Conservation (phyloP, 1,140 invertebrate genomes). For the Paraescarpia echinospica region DNA sequence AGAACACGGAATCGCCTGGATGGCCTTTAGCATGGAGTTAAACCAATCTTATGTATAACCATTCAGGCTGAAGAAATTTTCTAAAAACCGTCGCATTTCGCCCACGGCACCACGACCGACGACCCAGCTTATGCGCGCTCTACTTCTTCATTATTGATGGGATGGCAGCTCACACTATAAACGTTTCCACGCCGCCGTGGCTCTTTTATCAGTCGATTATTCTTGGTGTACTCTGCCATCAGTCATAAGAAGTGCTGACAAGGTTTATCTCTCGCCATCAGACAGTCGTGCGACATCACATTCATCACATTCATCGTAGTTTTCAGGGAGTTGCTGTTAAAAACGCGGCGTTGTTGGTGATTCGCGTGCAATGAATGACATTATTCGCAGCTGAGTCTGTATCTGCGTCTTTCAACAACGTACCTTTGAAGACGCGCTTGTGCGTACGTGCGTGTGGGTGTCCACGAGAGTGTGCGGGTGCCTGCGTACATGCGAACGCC, state of each 20-base stretch:
- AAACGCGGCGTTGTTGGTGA: not conserved
- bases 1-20: no score
- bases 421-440: no score
- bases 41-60: no score
- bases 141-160: not conserved
- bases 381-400: not conserved
- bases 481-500: no score
- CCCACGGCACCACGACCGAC: not conserved
- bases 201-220: not conserved
- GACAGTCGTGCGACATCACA: not conserved
- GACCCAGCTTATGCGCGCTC: not conserved
- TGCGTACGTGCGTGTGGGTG: not conserved
- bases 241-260: not conserved
- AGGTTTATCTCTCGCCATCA: not conserved
- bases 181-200: not conserved
- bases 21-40: no score
- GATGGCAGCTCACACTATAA: not conserved
- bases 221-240: not conserved
- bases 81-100: not conserved
- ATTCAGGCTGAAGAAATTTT: no score
- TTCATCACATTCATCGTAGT: not conserved
- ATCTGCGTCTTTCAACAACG: no score
- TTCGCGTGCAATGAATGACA: not conserved
- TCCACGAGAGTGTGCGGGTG: no score
- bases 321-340: not conserved